Evolutionary conservation across 2,797 vertebrate genomes (phyloP).

Genomic region (Muscicapa comitata): DNA sequence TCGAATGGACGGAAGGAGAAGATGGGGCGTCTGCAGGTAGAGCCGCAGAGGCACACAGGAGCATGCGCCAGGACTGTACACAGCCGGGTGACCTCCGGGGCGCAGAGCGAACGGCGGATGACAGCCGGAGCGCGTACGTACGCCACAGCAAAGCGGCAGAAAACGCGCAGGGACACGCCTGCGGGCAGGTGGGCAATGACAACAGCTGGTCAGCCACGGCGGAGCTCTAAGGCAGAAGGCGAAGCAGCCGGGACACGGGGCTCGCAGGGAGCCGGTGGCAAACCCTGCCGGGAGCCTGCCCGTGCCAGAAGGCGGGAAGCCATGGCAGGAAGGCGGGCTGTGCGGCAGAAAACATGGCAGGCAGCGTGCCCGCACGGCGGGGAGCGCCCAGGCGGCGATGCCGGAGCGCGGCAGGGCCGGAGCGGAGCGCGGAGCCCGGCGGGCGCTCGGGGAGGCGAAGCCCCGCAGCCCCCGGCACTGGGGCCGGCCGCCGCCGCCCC

Average conservation of each 20-base stretch:
- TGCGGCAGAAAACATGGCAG: not conserved
- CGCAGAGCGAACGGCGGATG: not conserved
- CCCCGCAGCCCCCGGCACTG: not conserved
- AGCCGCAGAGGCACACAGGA: not conserved
- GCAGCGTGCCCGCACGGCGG: not conserved
- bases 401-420: not conserved
- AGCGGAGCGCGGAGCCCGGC: not conserved
- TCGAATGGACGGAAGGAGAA: fast-evolving
- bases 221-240: fast-evolving
- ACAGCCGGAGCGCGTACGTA: fast-evolving
- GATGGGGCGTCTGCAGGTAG: fast-evolving
- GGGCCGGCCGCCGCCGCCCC: not conserved
- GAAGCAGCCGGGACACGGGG: not conserved
- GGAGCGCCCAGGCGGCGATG: not conserved
- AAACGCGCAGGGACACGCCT: fast-evolving
- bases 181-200: not conserved
- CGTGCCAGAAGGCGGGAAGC: not conserved
- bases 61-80: fast-evolving
- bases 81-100: not conserved
- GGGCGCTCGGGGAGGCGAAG: not conserved
- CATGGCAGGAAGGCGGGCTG: not conserved
- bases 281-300: not conserved
- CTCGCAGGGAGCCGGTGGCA: not conserved
- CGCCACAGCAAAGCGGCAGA: not conserved
- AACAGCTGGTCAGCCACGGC: not conserved